Evolutionary conservation across 2,113 vertebrate genomes (phyloP), one percentile per base, ranked within the genome.

Genomic region (Proterorhinus semilunaris): DNA sequence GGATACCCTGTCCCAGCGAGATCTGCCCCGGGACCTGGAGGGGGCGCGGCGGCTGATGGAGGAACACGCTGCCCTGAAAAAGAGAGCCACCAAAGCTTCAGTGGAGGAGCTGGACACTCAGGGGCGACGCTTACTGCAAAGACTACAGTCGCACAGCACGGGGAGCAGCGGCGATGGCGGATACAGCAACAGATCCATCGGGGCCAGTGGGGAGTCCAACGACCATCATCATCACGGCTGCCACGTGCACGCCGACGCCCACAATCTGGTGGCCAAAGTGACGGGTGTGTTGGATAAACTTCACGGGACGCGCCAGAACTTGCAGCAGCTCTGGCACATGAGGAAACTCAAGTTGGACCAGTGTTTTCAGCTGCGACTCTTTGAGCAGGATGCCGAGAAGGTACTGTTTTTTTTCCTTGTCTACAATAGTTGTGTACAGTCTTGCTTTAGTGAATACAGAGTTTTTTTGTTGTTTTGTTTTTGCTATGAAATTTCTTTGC

Each of bases 321-420:
- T 99, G 85, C 98, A 99, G 86, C 98, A 99, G 93, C 94, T 98
- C 91, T 99, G 98, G 98, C 98, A 99, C 75, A 93, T 96, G 86
- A 88, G 96, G 83, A 99, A 99, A 71, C 87, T 98, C 83, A 99
- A 98, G 90, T 89, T 99, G 89, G 98, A 99, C 93, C 97, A 99
- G 88, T 99, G 97, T 87, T 99, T 99, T 87, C 98, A 99, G 92
- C 93, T 99, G 68, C 89, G 97, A 66, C 94, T 99, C 59, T 99
- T 98, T 69, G 96, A 99, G 77, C 98, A 99, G 90, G 97, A 99
- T 52, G 98, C 97, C 10, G 97, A 99, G 82, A 99, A 99, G 96
- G 97, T 99, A 85, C 15, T 9, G 9, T 4, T 11, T 21, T 65
- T 0, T 52, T 10, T 54, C 10, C 4, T 53, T 55, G 5, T 27